Base-by-base conservation (phyloP, 2,888 invertebrate species). In the Helobdella robusta region DNA sequence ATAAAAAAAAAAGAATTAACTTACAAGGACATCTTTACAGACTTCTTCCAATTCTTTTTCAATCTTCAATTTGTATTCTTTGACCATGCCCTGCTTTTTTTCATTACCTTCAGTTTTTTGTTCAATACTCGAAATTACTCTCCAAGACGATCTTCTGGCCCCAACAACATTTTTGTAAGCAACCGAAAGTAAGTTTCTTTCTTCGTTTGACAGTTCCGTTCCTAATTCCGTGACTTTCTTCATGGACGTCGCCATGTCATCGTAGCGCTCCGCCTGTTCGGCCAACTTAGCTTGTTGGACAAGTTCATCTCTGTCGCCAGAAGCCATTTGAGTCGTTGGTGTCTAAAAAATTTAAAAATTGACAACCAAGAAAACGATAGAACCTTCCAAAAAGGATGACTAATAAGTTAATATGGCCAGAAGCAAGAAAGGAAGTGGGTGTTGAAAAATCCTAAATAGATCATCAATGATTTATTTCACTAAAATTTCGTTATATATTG, bases 91-190 rank as follows among this genome's bases (percentile, higher is more conserved):
- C 85, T 94, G 93, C 86, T 97, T 98, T 34, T 68, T 69, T 50
- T 71, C 71, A 50, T 66, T 70, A 5, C 75, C 75, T 69, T 94
- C 92, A 83, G 92, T 92, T 86, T 95, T 95, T 84, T 92, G 91
- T 87, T 95, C 94, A 84, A 95, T 95, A 81, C 92, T 93, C 80
- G 94, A 94, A 83, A 95, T 93, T 78, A 95, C 94, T 81, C 95
- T 87, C 95, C 95, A 95, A 79, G 94, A 94, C 77, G 91, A 91
- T 81, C 89, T 86, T 81, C 94, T 87, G 80, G 94, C 94, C 78
- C 95, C 95, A 74, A 95, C 94, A 75, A 95, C 94, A 84, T 95
- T 95, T 87, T 95, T 95, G 85, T 95, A 95, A 75, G 94, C 95
- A 79, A 95, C 94, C 74, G 93, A 94, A 78, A 95, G 87, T 75